Base-by-base conservation (phyloP, 2,113 vertebrate species). In the Hydropotes inermis region DNA sequence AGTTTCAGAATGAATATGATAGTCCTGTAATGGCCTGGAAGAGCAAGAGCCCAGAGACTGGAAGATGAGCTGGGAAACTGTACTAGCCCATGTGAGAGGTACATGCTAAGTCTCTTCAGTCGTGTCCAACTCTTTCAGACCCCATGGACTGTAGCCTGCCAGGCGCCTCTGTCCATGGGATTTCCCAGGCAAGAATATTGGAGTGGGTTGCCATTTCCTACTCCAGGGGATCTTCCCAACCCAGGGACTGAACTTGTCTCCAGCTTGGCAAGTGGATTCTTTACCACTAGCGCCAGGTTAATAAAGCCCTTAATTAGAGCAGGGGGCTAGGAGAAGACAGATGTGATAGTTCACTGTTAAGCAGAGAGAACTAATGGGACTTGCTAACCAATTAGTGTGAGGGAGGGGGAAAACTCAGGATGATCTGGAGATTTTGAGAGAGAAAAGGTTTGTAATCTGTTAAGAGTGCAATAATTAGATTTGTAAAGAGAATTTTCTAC, bases 101-200 rank as follows among this genome's bases (percentile, higher is more conserved):
- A 76, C 0, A 6, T 27, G 39, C 0, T 0, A 76, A 43, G 70
- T 43, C 12, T 0, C 70, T 23, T n/a, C 70, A 43, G 70, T 76
- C 6, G 0, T 43, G 70, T 76, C 70, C 39, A 14, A 14, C 23
- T 14, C 39, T 74, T 74, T 76, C 12, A 14, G 36, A 76, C 39
- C 12, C 36, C 36, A 43, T 76, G 70, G 39, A 43, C 70, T 27
- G 23, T 76, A 43, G 70, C 39, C 70, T 14, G 3, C 39, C 39
- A 76, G 70, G 12, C 13, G 11, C 70, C 70, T 43, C 36, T 76
- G 70, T 76, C 36, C 39, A 76, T 14, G 23, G 67, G n/a, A 23
- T 70, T 70, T 70, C 10, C 10, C 67, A 70, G n/a, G 23, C 70
- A 76, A 27, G 70, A 25, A 27, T 76, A 43, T 39, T 76, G 70